Evolutionary conservation across 2,797 vertebrate species (phyloP), one percentile per base, ranked within the genome.

Genomic region (Garrulus glandarius): DNA sequence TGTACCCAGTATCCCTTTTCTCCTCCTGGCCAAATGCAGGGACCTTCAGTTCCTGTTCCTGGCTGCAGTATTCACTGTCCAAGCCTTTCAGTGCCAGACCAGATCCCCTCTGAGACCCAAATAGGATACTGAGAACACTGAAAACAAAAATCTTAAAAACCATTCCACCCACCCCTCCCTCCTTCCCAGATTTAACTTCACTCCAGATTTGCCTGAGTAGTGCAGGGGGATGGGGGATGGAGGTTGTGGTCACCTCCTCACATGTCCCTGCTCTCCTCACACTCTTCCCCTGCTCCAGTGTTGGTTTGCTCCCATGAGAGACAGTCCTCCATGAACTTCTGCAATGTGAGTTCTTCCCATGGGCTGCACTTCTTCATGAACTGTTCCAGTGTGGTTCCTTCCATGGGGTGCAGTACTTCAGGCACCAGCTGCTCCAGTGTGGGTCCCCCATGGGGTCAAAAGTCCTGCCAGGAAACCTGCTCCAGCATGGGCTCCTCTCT

Each of bases 161-260:
- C 6, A 6, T 59, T 59, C 4, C 5, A 2, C 6, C 2, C 36
- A 44, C 4, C 10, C 13, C 19, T 59, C 19, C n/a, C 17, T n/a
- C 44, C 53, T 37, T 37, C n/a, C 37, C 30, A 59, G 27, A 22
- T 22, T 84, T n/a, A 44, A 23, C 37, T 59, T 67, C 44, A 27
- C 32, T 59, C 37, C 53, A 52, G 22, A 60, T n/a, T 76, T 52
- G 24, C 61, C 46, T 68, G 46, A 76, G n/a, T 20, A 13, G 29
- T n/a, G 55, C 46, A 68, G 7, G 15, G 5, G 19, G 3, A 19
- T 67, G n/a, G 15, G 61, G 32, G 14, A 21, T 26, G 12, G 10
- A 37, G 22, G 5, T 15, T 68, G 12, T 37, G 34, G 19, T 20
- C 39, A 20, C 19, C 19, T 67, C n/a, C 11, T 39, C 37, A 8